Evolutionary conservation across 37 sponge, comb jelly and placozoan genomes (phyloP).

Genomic region (Hexactinellida sp.): DNA sequence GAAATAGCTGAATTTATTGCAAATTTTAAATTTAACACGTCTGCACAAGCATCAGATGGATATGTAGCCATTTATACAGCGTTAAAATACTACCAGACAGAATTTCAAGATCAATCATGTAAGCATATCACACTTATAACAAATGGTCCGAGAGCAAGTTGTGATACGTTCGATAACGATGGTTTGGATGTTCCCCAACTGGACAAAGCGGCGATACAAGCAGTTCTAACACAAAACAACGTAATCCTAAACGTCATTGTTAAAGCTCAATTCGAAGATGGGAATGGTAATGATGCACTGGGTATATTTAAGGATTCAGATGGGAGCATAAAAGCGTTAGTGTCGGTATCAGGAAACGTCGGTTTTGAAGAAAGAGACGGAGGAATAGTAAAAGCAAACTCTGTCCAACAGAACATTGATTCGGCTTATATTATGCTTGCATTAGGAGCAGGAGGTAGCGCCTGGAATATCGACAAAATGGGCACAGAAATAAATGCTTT

Average conservation of each 20-base stretch:
- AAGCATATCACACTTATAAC: neutral
- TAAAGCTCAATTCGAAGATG: neutral
- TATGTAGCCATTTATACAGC: neutral
- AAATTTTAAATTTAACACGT: neutral
- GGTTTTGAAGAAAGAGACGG: slow-evolving; percentile 11
- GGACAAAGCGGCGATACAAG: neutral
- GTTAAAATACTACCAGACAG: neutral
- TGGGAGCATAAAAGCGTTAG: neutral
- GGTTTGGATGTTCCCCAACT: neutral
- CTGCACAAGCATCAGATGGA: neutral
- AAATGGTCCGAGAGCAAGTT: neutral
- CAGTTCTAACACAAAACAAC: neutral
- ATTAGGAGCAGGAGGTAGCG: neutral
- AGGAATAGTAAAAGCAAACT: neutral
- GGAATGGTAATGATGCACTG: neutral
- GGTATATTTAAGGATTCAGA: neutral
- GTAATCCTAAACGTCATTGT: neutral
- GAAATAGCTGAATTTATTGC: neutral
- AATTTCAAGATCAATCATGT: slow-evolving; percentile 14
- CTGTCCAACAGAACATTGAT: neutral
- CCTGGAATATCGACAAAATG: neutral
- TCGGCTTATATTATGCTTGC: neutral
- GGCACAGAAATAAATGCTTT: neutral
- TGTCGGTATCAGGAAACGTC: neutral
- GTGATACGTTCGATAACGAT: neutral